Base-by-base conservation (phyloP, 2,113 vertebrate species). In the Nematolebias whitei region DNA sequence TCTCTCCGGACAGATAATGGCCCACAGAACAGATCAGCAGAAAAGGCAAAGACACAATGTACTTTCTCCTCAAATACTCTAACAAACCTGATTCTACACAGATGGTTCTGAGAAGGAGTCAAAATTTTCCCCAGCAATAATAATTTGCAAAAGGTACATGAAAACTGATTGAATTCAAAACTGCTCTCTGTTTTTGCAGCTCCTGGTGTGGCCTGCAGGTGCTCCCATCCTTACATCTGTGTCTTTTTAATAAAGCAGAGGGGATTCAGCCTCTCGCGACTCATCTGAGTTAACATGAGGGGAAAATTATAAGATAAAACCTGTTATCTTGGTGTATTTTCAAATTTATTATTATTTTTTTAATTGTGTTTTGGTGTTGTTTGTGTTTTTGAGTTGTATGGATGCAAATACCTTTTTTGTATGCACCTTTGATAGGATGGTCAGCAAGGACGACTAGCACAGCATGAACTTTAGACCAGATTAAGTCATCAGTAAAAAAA, bases 1-100 rank as follows among this genome's bases (percentile, higher is more conserved):
- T 67, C 44, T 82, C 74, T 73, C 73, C 73, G 68, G 69, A 83
- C 49, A 77, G 77, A 88, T 88, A 86, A 85, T 75, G 78, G 79
- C 77, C 71, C 60, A 60, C 49, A 78, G 74, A 82, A 79, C 53
- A 48, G 26, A 20, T 49, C 44, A 71, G 66, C 63, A 71, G 56
- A 63, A 79, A 76, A 65, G 55, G 55, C 50, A 71, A 69, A 84
- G 68, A 69, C 61, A 76, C 16, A 66, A 53, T 13, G 15, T 54
- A 44, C 61, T 20, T n/a, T 63, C 16, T 66, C 40, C 53, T 72
- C 22, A 76, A 80, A 80, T 55, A 49, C 16, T 18, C 40, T 18
- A 58, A 12, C 49, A 39, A 13, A 81, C 44, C 75, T 12, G 0
- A 9, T 18, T 68, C n/a, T 16, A 14, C 29, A 44, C 7, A 45